A percentile compares a stretch with the other conserved stretches of the same genome.
Evolutionary conservation across 2,888 invertebrate genomes (phyloP).

Genomic region (Congeria kusceri): DNA sequence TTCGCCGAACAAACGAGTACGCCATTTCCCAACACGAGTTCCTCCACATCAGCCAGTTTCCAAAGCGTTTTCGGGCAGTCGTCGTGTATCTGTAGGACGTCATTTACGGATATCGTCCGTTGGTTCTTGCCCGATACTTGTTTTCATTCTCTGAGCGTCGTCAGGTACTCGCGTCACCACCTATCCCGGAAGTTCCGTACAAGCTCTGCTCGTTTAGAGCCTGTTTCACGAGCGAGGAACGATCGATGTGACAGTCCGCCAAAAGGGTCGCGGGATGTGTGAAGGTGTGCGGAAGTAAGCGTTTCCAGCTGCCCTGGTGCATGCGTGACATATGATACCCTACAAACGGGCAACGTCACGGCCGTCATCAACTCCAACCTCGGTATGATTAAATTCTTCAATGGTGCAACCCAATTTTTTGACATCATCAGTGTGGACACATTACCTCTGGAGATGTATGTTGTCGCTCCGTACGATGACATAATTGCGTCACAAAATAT

Average conservation of each 20-base stretch:
- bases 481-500: constrained; percentile 39
- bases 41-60: neutral
- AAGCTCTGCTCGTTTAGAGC: constrained; percentile 8
- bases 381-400: constrained; percentile 24
- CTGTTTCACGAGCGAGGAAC: constrained; percentile 10
- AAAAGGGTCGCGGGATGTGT: neutral
- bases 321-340: neutral
- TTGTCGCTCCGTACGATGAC: constrained; percentile 37
- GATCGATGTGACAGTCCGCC: neutral
- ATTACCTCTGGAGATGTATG: constrained; percentile 19
- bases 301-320: constrained; percentile 17
- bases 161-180: constrained; percentile 40
- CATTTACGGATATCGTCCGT: constrained; percentile 4
- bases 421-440: constrained; percentile 4
- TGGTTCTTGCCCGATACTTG: constrained; percentile 9
- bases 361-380: constrained; percentile 37
- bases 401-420: constrained; percentile 26
- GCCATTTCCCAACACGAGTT: neutral
- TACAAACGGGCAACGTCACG: constrained; percentile 12
- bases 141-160: constrained; percentile 19
- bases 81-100: neutral
- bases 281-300: constrained; percentile 53
- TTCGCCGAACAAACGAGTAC: neutral
- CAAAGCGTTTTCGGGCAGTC: neutral
- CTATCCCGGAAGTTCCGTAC: constrained; percentile 35